These are phyloP conservation scores for Anarrhichthys ocellatus DNA, from an alignment of 2,113 vertebrate species.

Conservation along the genomic window DNA sequence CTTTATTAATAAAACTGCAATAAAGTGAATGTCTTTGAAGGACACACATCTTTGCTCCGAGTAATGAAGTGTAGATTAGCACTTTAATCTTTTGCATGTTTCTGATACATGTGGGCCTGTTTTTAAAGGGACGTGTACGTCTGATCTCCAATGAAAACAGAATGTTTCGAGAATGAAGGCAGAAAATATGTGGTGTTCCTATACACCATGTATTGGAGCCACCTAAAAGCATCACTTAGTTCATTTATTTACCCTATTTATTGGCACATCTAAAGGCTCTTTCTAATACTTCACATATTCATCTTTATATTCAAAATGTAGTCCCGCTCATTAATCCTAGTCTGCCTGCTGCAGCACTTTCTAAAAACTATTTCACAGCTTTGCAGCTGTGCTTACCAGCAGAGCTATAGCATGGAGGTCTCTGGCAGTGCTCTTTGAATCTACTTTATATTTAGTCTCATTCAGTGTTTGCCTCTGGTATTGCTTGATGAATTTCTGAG, in stretches of 20 bases:
- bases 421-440: constrained; percentile 46
- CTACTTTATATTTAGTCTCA: constrained; percentile 48
- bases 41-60: background rate
- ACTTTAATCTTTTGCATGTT: background rate
- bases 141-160: background rate
- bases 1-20: background rate
- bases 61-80: background rate
- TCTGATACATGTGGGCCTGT: background rate
- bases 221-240: constrained; percentile 26
- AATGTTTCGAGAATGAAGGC: background rate
- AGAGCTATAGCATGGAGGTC: constrained; percentile 18
- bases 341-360: constrained; percentile 37
- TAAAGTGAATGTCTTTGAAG: constrained; percentile 1
- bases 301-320: constrained; percentile 47
- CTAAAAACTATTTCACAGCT: constrained; percentile 36
- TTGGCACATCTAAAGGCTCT: constrained; percentile 4
- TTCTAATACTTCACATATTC: constrained; percentile 31
- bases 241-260: constrained; percentile 7
- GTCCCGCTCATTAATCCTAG: constrained; percentile 36
- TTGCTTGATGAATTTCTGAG: constrained; percentile 51
- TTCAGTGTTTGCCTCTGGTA: constrained; percentile 50
- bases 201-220: background rate
- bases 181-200: background rate
- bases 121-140: background rate
- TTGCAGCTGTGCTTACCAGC: constrained; percentile 16